These are phyloP conservation scores for Tyrophagus putrescentiae DNA, from an alignment of 1,140 invertebrate genomes.

Conservation along the genomic window DNA sequence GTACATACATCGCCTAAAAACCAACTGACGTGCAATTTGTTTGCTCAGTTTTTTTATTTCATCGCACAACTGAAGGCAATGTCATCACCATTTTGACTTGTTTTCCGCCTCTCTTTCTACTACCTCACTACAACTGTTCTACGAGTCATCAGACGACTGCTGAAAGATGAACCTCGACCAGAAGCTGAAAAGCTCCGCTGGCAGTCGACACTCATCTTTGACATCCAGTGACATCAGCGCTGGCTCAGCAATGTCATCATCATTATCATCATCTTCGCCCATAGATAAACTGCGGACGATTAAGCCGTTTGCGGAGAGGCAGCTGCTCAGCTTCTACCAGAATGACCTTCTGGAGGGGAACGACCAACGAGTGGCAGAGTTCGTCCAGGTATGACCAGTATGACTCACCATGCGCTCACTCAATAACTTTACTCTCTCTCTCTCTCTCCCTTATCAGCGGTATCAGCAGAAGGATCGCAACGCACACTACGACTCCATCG, in stretches of 20 bases:
- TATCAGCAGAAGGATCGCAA: background rate
- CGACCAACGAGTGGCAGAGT: slow-evolving; percentile 10
- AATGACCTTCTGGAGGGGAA: slow-evolving; percentile 13
- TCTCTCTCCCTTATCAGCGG: slow-evolving; percentile 14
- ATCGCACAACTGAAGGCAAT: no score
- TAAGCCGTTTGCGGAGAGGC: slow-evolving; percentile 21
- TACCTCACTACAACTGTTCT: no score
- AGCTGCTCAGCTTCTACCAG: slow-evolving; percentile 20
- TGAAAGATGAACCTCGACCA: no score
- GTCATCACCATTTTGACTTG: no score
- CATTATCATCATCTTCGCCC: background rate
- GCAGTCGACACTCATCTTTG: no score
- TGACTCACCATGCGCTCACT: background rate
- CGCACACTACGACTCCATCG: slow-evolving; percentile 15
- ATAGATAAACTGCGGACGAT: slow-evolving; percentile 23
- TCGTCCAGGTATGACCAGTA: slow-evolving; percentile 11
- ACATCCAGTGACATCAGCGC: no score
- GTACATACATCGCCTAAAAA: no score
- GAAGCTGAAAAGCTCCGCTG: no score
- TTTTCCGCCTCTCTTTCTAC: no score
- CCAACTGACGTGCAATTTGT: no score
- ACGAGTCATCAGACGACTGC: no score
- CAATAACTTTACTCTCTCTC: background rate
- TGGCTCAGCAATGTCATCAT: background rate
- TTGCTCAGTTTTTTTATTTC: no score